Base-by-base conservation (phyloP, 2,113 vertebrate species). In the Pungitius pungitius region DNA sequence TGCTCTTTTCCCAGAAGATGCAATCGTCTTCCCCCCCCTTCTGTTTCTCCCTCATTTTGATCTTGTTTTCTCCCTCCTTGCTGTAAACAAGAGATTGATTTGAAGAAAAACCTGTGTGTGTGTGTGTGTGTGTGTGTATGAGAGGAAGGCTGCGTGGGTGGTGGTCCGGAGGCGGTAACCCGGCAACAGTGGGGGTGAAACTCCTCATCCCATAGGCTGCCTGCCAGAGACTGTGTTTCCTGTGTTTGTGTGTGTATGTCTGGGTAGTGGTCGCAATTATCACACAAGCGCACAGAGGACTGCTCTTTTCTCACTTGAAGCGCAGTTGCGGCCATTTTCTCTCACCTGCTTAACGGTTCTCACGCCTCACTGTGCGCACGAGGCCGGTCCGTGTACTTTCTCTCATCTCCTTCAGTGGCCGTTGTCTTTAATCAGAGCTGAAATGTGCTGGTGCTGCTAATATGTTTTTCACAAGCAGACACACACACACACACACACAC, bases 201-300 rank as follows among this genome's bases (percentile, higher is more conserved):
- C 57, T 86, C 86, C 84, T 86, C 78, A 89, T 88, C 87, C 86
- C 74, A 82, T 70, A 89, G 88, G 75, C 88, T 90, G 88, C 87
- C 87, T 88, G 87, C 78, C 77, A 78, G 62, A 64, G 59, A 39
- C 69, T 6, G 6, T 45, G 43, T 45, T 17, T 7, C 18, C 43
- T 47, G 20, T 11, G 49, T 6, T 35, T 62, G 62, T 27, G 59
- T 55, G 49, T 43, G 4, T 43, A 20, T 26, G 3, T 61, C 10
- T 22, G 14, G 3, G 27, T 72, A 17, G 58, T 74, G 65, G 77
- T 77, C 62, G 74, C 54, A 69, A 20, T 73, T 59, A 37, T 79
- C 39, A 55, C 45, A 64, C 45, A 60, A 14, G 58, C 18, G 35
- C 33, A 55, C 39, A 56, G 26, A 76, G 17, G 17, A 57, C 47